Percentiles rank a stretch among this genome's conserved stretches.
These are phyloP conservation scores for Tetanocera ferruginea DNA, from an alignment of 2,888 invertebrate species.

Conservation along the genomic window DNA sequence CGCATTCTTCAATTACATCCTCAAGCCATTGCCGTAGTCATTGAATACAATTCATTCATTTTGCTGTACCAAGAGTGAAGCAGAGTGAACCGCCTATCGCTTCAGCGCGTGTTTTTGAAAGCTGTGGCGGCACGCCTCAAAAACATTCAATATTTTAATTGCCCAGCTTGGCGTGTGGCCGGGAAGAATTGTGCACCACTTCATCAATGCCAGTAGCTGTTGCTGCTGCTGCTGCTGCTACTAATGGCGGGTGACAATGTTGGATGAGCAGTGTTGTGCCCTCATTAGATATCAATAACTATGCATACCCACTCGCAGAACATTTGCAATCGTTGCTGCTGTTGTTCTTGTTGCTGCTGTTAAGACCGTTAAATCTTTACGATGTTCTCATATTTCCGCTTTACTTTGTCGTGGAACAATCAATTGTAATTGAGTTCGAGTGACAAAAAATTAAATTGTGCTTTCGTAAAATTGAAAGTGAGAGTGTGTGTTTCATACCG, in stretches of 20 bases:
- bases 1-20: too few species aligned
- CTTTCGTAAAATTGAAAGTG: neutral
- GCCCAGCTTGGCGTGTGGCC: neutral
- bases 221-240: neutral
- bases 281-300: neutral
- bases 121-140: neutral
- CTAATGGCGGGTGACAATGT: neutral
- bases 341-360: slow-evolving; percentile 45
- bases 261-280: neutral
- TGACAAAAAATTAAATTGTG: too few species aligned
- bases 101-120: neutral
- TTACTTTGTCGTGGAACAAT: slow-evolving; percentile 27
- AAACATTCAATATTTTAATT: neutral
- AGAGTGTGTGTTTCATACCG: slow-evolving; percentile 41
- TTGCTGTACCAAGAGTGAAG: neutral
- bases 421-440: too few species aligned
- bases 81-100: neutral
- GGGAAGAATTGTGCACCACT: neutral
- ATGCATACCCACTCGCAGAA: neutral
- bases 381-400: slow-evolving; percentile 50
- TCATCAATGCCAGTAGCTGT: neutral
- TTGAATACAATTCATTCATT: neutral
- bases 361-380: slow-evolving; percentile 59
- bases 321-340: neutral
- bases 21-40: too few species aligned